Evolutionary conservation across 2,888 invertebrate species (phyloP), one percentile per base, ranked within the genome.

Genomic region (Acronicta aceris): DNA sequence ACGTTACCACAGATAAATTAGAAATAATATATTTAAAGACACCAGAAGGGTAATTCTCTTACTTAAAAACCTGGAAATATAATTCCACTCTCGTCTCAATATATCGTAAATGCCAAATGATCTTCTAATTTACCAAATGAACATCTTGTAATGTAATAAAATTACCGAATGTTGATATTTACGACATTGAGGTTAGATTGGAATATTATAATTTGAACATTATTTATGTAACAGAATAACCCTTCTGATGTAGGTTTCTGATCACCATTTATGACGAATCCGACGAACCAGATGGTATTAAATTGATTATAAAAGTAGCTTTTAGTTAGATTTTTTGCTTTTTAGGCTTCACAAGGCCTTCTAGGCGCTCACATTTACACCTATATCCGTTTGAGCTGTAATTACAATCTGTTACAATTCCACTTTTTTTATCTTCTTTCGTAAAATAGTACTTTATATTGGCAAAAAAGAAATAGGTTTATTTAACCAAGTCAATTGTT

Each of bases 251-350:
- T 38, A 43, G 42, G 43, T 30, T 48, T 55, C 36, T 50, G 17
- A 59, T 50, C 48, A 25, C 43, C 52, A 60, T 77, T 74, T 60
- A 42, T 48, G 59, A 48, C 58, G 45, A 65, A 66, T 71, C 73
- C 63, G 48, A 52, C 43, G 71, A 64, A 75, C 30, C 45, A 69
- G 27, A 54, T 65, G 57, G 69, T 59, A 4, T 71, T 36, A 40
- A 27, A 16, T 51, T 1, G 3, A 9, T 27, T 64, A n/a, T 56
- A 59, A 64, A 61, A 67, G 30, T 63, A 58, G 50, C 40, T 61
- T 45, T 52, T 57, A 59, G 59, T 59, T 48, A 16, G 13, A 43
- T 38, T 51, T 71, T 74, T 75, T 68, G 61, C 67, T 21, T 71
- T 60, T 65, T 75, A 54, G 48, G 65, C 42, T 49, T n/a, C 36